phyloP scores from a whole-genome alignment of 1,140 invertebrate genomes.

The Plectrocnemia conspersa region DNA sequence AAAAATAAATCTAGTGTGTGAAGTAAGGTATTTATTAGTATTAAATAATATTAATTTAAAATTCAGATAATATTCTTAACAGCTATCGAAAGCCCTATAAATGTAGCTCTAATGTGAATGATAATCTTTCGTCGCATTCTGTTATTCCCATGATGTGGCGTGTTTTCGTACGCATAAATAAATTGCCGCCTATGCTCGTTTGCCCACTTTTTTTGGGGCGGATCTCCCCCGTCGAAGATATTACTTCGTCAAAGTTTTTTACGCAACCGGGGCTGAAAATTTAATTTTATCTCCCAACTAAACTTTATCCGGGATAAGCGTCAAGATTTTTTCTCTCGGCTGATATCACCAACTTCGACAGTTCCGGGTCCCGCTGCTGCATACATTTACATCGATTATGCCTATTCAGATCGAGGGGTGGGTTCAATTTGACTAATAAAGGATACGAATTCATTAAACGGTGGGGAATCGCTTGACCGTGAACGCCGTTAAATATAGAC shows the following conservation, averaged over 20 bases:
- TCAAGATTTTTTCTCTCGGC: not conserved
- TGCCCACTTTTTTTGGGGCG: not conserved
- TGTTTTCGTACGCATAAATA: too few species aligned
- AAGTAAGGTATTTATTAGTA: too few species aligned
- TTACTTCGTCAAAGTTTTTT: conserved; percentile 4
- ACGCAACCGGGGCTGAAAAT: conserved; percentile 12
- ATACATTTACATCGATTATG: conserved; percentile 21
- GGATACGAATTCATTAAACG: not conserved
- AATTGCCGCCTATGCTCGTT: not conserved
- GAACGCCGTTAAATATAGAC: too few species aligned
- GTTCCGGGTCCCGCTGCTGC: not conserved
- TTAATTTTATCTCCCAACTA: conserved; percentile 18
- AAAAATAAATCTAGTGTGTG: too few species aligned
- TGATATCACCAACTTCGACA: conserved; percentile 6
- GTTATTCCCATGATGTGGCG: too few species aligned
- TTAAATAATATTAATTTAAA: too few species aligned
- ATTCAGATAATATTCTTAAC: too few species aligned
- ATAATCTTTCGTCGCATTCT: too few species aligned
- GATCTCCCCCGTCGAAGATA: not conserved
- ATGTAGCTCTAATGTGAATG: too few species aligned
- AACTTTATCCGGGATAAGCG: conserved; percentile 13
- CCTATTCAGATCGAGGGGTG: not conserved
- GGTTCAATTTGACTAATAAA: not conserved
- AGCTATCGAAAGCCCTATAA: too few species aligned
- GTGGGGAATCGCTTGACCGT: conserved; percentile 12